These are phyloP conservation scores for Muschampia plurimacula DNA, from an alignment of 2,888 invertebrate species.

Conservation along the genomic window DNA sequence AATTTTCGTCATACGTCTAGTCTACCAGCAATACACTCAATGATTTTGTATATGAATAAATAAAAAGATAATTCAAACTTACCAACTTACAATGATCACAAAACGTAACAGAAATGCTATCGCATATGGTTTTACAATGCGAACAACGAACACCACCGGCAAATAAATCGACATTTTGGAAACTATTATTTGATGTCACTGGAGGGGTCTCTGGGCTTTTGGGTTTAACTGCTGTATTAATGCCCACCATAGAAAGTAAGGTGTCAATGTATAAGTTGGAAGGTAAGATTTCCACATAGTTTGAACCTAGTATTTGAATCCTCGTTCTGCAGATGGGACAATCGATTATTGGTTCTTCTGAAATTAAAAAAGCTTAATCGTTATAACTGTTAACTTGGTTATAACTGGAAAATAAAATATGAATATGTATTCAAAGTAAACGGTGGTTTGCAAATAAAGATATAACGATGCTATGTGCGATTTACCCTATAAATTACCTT, in stretches of 20 bases:
- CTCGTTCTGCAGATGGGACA: conserved; percentile 87
- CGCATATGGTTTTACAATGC: conserved; percentile 70
- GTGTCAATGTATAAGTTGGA: conserved; percentile 89
- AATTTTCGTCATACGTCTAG: not conserved
- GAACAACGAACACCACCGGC: conserved; percentile 66
- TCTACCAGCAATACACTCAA: not conserved
- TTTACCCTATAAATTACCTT: no score
- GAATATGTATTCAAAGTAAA: no score
- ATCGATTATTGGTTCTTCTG: conserved; percentile 67
- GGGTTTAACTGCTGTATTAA: conserved; percentile 48
- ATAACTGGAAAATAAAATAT: no score
- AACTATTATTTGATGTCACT: conserved; percentile 48
- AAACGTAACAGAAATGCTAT: conserved; percentile 59
- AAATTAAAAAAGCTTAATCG: conserved; percentile 43
- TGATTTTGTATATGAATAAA: no score
- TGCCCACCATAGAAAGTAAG: conserved; percentile 81
- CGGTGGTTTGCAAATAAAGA: no score
- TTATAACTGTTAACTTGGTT: not conserved
- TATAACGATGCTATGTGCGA: no score
- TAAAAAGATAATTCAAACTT: conserved; percentile 45
- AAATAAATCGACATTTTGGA: conserved; percentile 67
- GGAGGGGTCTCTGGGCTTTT: conserved; percentile 55
- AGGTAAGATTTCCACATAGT: conserved; percentile 85
- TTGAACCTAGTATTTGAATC: conserved; percentile 75
- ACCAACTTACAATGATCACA: conserved; percentile 88